A percentile compares a stretch with the other conserved stretches of the same genome.
Evolutionary conservation across 2,113 vertebrate genomes (phyloP).

Genomic region (Salvelinus sp.): DNA sequence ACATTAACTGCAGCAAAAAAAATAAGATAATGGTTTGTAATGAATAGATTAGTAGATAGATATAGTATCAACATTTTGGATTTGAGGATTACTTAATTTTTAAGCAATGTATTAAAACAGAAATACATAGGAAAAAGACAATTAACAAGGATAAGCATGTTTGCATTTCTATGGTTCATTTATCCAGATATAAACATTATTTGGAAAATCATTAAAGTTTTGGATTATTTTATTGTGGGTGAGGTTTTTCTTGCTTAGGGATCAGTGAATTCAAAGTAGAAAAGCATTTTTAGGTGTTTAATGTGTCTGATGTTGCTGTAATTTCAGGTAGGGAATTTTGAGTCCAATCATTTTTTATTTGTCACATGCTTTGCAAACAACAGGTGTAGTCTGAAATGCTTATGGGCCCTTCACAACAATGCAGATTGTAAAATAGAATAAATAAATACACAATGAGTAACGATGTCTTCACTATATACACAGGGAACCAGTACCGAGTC

Average conservation of each 20-base stretch:
- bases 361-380: too few relatives aligned
- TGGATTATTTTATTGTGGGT: constrained; percentile 76
- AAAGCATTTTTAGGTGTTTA: neutral
- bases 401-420: too few relatives aligned
- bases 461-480: too few relatives aligned
- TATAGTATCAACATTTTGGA: constrained; percentile 38
- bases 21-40: constrained; percentile 39
- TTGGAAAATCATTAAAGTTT: constrained; percentile 92
- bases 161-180: constrained; percentile 84
- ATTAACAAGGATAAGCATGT: constrained; percentile 81
- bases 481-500: too few relatives aligned
- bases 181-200: constrained; percentile 86
- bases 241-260: neutral
- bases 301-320: too few relatives aligned
- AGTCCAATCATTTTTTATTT: too few relatives aligned
- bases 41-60: constrained; percentile 33
- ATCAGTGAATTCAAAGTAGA: neutral
- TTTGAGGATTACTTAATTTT: constrained; percentile 56
- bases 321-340: too few relatives aligned
- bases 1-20: constrained; percentile 29
- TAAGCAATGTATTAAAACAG: constrained; percentile 78
- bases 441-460: too few relatives aligned
- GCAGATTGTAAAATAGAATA: too few relatives aligned
- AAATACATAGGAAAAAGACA: constrained; percentile 75
- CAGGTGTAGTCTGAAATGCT: too few relatives aligned